Conservation (phyloP, 1,140 invertebrate species). For the Drosophila gunungcola region DNA sequence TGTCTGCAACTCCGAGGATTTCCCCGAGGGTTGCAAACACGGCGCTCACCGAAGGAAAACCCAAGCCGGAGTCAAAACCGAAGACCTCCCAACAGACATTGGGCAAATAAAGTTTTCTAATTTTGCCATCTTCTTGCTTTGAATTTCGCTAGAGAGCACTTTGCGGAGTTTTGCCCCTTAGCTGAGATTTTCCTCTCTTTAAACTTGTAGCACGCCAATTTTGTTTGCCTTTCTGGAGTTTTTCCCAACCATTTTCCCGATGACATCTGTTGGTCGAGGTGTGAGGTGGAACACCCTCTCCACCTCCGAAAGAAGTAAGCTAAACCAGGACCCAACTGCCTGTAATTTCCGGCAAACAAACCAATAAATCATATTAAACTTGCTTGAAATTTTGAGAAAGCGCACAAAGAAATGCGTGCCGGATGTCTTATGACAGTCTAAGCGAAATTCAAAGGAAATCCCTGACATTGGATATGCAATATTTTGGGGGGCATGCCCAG, state of each 20-base stretch:
- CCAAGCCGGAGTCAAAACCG: slow-evolving; percentile 17
- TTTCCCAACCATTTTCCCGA: slow-evolving; percentile 43
- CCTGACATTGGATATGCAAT: slow-evolving; percentile 61
- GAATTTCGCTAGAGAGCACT: slow-evolving; percentile 63
- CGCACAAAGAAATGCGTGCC: slow-evolving; percentile 53
- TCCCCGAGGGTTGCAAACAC: slow-evolving; percentile 76
- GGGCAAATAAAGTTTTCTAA: slow-evolving; percentile 82
- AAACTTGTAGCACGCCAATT: slow-evolving; percentile 67
- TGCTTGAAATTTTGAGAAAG: slow-evolving; percentile 53
- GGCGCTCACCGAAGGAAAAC: slow-evolving; percentile 12
- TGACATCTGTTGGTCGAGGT: slow-evolving; percentile 34
- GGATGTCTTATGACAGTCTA: slow-evolving; percentile 68
- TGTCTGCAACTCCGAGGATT: slow-evolving; percentile 76
- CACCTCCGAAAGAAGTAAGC: slow-evolving; percentile 1
- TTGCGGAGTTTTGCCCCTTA: slow-evolving; percentile 20
- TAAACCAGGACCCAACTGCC: slow-evolving; percentile 40
- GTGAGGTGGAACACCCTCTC: slow-evolving; percentile 11
- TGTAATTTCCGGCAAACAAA: slow-evolving; percentile 84
- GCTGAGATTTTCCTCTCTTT: slow-evolving; percentile 43
- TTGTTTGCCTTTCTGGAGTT: slow-evolving; percentile 58
- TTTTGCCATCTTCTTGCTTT: slow-evolving; percentile 78
- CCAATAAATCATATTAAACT: slow-evolving; percentile 84
- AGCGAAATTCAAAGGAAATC: slow-evolving; percentile 69
- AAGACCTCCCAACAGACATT: slow-evolving; percentile 51
- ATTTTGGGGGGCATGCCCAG: background rate